Evolutionary conservation across 37 sponge, comb jelly and placozoan species (phyloP), one percentile per base, ranked within the genome.

Genomic region (Geodia barretti): DNA sequence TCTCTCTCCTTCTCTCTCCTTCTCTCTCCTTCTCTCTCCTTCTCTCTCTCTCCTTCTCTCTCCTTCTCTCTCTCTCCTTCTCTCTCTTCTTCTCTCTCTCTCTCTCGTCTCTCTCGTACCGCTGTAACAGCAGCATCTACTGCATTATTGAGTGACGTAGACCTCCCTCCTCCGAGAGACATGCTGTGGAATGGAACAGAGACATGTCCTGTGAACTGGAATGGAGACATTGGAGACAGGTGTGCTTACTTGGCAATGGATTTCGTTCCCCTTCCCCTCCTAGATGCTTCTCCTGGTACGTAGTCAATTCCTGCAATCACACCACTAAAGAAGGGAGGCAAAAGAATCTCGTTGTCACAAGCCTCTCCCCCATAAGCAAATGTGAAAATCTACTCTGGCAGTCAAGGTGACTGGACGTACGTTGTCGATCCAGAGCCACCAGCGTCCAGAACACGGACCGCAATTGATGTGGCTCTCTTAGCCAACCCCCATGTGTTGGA

Each of bases 111-210:
- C 3, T 39, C 59, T 8, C 38, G 43, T 5, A 8, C 73, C 41
- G 21, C 83, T 17, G 30, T 74, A 59, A 85, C 84, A 64, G 89
- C 80, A 66, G 82, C 89, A 64, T 84, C 63, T 0, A 84, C 84
- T 19, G 92, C 92, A 60, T 71, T 72, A 43, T 95, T 86, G 30
- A 91, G 19, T n/a, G 83, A 54, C 20, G 62, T 41, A 28, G 77
- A 78, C 4, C 41, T 30, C 14, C 84, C 71, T 25, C 95, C 89
- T 31, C 95, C 95, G 9, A 95, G 89, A 25, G 95, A 95, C 95
- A 95, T 91, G 73, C 95, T 95, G 41, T 17, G 17, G 35, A 72
- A 62, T 2, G 1, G n/a, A 34, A 79, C 1, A 68, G 25, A 14
- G n/a, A 58, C 17, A 7, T 26, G 20, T 66, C n/a, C 20, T 9